phyloP scores from a whole-genome alignment of 2,888 invertebrate genomes.

The Epistrophe grossulariae region DNA sequence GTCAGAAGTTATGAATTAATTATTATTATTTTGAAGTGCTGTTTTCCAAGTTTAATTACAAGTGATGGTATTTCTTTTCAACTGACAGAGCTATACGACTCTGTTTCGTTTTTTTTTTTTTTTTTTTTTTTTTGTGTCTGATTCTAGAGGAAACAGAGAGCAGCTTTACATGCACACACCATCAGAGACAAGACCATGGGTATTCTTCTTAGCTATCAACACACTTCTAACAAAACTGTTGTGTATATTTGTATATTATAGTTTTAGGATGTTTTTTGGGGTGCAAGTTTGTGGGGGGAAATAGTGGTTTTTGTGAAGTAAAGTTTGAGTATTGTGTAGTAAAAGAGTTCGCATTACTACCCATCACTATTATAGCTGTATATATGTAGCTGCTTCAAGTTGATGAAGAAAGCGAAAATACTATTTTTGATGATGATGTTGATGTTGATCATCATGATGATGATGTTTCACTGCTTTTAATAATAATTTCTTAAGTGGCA shows the following conservation, averaged over 20 bases:
- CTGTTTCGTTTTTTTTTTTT: neutral
- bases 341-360: conserved; percentile 2
- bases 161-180: conserved; percentile 20
- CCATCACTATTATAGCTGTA: neutral
- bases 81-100: conserved; percentile 13
- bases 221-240: conserved; percentile 26
- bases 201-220: conserved; percentile 7
- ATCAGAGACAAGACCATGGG: conserved; percentile 2
- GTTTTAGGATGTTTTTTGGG: conserved; percentile 41
- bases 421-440: conserved; percentile 1
- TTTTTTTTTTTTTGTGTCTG: conserved; percentile 27
- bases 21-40: conserved; percentile 74
- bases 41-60: conserved; percentile 72
- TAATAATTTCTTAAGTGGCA: conserved; percentile 74
- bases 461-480: conserved; percentile 68
- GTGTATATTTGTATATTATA: conserved; percentile 31
- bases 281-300: conserved; percentile 53
- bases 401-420: conserved; percentile 12
- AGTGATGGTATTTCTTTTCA: conserved; percentile 73
- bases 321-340: conserved; percentile 60
- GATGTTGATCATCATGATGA: too few relatives aligned
- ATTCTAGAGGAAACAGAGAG: conserved; percentile 1
- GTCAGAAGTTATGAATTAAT: conserved; percentile 74
- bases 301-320: conserved; percentile 47
- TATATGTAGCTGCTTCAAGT: conserved; percentile 7